Evolutionary conservation across 2,888 invertebrate genomes (phyloP), one percentile per base, ranked within the genome.

Genomic region (Ommatoiulus sabulosus): DNA sequence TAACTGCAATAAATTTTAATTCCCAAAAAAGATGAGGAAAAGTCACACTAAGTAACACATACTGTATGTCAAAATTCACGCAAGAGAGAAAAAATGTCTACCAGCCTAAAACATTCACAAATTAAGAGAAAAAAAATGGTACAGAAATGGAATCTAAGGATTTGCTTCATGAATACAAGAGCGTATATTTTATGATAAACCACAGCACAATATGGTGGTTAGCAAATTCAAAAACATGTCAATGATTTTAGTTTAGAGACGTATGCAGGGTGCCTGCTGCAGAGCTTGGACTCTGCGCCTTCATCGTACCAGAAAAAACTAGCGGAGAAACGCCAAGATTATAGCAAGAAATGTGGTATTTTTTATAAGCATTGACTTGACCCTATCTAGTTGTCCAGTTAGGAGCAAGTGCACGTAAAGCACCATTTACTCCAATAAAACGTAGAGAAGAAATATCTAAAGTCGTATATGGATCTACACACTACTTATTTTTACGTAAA

Each of bases 1-100:
- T 72, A 72, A 72, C 72, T 72, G 24, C 72, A 72, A 72, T 72
- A 72, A 72, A 72, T 72, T 72, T 72, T 72, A 72, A 72, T 72
- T 72, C 72, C 72, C 72, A 72, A 72, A 72, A 72, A 72, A n/a
- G n/a, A n/a, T 24, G 72, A 72, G 24, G 72, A 72, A 72, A 57
- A 17, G 57, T 24, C 24, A 72, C 72, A 24, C 72, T 72, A 72
- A 24, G 17, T 57, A 24, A 24, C 72, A 72, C n/a, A 35, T 35
- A 48, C 12, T 48, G 72, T 5, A n/a, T 72, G 72, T 72, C 24
- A 72, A 72, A 72, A 72, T 24, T 7, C 72, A 72, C 7, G 1
- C 72, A 24, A 72, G 72, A 72, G 72, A 72, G 24, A 20, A 63
- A 63, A 5, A 63, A 72, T 7, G 24, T 17, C 57, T 57, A 57